Percentiles rank a stretch among this genome's conserved stretches.
phyloP scores from a whole-genome alignment of 2,113 vertebrate species.

The Gavialis gangeticus region DNA sequence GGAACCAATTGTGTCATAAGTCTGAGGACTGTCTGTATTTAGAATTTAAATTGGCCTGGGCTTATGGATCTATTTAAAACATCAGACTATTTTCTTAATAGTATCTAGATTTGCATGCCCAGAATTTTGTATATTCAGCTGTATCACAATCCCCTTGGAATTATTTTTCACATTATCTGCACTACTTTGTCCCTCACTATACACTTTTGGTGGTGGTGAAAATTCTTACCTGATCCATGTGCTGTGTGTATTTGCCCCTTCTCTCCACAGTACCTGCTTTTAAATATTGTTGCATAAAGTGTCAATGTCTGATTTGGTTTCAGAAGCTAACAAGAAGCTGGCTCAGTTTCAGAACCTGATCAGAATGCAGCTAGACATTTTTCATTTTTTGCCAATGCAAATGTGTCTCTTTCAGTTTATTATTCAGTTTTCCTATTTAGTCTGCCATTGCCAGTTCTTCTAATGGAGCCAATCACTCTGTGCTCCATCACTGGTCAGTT shows the following conservation, averaged over 20 bases:
- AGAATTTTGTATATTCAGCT: not conserved
- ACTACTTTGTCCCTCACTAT: not conserved
- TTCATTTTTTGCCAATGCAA: not conserved
- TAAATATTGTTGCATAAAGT: not conserved
- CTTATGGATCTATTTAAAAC: not conserved
- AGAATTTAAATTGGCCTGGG: not conserved
- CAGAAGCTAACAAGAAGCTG: not conserved
- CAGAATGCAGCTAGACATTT: not conserved
- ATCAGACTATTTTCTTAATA: not conserved
- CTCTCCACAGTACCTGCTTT: not conserved
- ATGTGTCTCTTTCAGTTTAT: not conserved
- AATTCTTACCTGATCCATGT: not conserved
- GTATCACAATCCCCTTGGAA: not conserved
- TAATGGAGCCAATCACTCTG: not conserved
- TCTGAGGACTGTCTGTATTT: not conserved
- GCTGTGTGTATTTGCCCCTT: not conserved
- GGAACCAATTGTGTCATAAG: too few species aligned
- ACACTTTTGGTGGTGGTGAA: not conserved
- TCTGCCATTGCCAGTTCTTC: accelerated
- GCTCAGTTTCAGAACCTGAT: not conserved
- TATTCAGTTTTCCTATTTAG: not conserved
- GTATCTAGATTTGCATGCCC: not conserved
- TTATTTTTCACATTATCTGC: not conserved
- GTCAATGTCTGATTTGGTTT: not conserved
- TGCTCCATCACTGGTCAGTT: not conserved